Evolutionary conservation across 2,797 vertebrate genomes (phyloP).

Genomic region (Poecilia velifera): DNA sequence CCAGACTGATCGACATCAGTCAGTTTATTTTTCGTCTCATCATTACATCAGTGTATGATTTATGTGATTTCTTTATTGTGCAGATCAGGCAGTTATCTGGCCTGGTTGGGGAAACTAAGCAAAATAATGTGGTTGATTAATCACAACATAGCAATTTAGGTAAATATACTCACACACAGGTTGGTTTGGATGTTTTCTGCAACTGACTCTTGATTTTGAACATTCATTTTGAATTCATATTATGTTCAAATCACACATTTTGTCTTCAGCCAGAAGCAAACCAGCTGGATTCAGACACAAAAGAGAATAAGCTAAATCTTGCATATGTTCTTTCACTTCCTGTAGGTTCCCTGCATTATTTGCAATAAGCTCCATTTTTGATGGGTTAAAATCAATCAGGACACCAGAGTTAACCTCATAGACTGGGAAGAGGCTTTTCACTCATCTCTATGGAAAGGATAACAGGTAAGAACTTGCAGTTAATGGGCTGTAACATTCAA

Average conservation of each 20-base stretch:
- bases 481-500: slow-evolving; percentile 22
- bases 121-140: not conserved
- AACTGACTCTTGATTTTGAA: not conserved
- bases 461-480: slow-evolving; percentile 2
- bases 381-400: not conserved
- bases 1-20: not conserved
- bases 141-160: not conserved
- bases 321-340: not conserved
- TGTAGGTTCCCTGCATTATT: not conserved
- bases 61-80: not conserved
- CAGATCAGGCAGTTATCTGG: not conserved
- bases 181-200: not conserved
- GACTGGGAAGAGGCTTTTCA: not conserved
- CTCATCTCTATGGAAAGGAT: not conserved
- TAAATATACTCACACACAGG: not conserved
- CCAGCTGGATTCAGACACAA: not conserved
- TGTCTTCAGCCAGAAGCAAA: not conserved
- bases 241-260: not conserved
- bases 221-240: not conserved
- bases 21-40: not conserved
- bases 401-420: not conserved
- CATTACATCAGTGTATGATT: not conserved
- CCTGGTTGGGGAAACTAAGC: not conserved
- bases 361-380: not conserved
- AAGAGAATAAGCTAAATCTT: not conserved